A percentile compares a stretch with the other conserved stretches of the same genome.
Conservation (phyloP, 2,888 invertebrate genomes). For the Mimachlamys varia region DNA sequence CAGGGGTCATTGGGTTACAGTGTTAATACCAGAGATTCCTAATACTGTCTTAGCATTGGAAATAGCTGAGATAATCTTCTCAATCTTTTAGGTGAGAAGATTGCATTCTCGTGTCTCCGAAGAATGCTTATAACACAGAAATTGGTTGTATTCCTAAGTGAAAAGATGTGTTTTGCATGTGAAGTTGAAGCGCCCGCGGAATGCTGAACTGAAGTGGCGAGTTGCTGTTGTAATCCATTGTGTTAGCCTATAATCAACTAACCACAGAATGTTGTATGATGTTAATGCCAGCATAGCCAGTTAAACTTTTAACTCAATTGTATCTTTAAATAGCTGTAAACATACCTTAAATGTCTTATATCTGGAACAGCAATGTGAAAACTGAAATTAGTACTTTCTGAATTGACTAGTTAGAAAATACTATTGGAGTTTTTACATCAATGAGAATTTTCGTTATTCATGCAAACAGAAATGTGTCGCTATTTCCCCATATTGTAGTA, state of each 20-base stretch:
- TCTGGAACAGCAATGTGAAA: background rate
- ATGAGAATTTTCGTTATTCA: too few species aligned
- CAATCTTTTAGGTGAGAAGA: background rate
- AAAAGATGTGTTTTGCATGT: slow-evolving; percentile 36
- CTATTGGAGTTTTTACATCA: too few species aligned
- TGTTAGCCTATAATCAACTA: background rate
- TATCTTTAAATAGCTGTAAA: background rate
- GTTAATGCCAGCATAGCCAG: background rate
- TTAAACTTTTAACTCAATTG: slow-evolving; percentile 8
- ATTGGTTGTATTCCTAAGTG: slow-evolving; percentile 20
- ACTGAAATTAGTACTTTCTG: background rate
- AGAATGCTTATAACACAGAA: slow-evolving; percentile 28
- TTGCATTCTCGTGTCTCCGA: background rate
- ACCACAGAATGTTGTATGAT: background rate
- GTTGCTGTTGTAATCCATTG: background rate
- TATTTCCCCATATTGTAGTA: too few species aligned
- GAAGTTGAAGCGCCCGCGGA: slow-evolving; percentile 3
- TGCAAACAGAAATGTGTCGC: too few species aligned
- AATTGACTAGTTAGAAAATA: background rate
- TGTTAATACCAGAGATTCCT: background rate
- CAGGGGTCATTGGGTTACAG: background rate
- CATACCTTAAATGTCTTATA: slow-evolving; percentile 11
- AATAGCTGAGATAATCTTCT: slow-evolving; percentile 2
- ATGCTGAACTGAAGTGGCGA: background rate
- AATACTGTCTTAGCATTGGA: background rate